These are phyloP conservation scores for Oophaga sylvatica DNA, from an alignment of 2,797 vertebrate species.

Conservation along the genomic window DNA sequence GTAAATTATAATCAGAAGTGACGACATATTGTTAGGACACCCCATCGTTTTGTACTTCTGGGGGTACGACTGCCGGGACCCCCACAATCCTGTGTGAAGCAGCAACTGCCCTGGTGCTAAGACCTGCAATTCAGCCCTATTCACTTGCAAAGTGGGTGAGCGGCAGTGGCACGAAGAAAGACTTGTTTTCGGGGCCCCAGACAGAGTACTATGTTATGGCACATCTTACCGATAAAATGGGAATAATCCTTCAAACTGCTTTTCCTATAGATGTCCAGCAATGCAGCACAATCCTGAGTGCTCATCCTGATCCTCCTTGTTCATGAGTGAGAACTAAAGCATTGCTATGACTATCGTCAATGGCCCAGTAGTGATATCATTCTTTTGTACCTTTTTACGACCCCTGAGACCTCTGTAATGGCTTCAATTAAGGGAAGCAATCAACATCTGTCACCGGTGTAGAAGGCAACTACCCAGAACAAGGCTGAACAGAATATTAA, in stretches of 20 bases:
- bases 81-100: not conserved
- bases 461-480: not conserved
- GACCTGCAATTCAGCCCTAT: too few species aligned
- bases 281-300: not conserved
- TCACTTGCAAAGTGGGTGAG: too few species aligned
- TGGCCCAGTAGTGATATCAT: too few species aligned
- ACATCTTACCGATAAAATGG: too few species aligned
- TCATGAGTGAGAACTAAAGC: not conserved
- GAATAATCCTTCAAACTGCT: too few species aligned
- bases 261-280: too few species aligned
- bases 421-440: not conserved
- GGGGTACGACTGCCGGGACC: not conserved
- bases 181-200: too few species aligned
- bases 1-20: not conserved
- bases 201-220: too few species aligned
- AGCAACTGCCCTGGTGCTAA: too few species aligned
- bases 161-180: too few species aligned
- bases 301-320: not conserved
- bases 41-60: not conserved
- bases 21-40: not conserved
- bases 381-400: too few species aligned
- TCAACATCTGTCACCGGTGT: not conserved
- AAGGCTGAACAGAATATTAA: not conserved
- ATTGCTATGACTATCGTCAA: not conserved
- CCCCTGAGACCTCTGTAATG: not conserved